phyloP scores from a whole-genome alignment of 2,113 vertebrate species.

The Mionectes macconnelli region DNA sequence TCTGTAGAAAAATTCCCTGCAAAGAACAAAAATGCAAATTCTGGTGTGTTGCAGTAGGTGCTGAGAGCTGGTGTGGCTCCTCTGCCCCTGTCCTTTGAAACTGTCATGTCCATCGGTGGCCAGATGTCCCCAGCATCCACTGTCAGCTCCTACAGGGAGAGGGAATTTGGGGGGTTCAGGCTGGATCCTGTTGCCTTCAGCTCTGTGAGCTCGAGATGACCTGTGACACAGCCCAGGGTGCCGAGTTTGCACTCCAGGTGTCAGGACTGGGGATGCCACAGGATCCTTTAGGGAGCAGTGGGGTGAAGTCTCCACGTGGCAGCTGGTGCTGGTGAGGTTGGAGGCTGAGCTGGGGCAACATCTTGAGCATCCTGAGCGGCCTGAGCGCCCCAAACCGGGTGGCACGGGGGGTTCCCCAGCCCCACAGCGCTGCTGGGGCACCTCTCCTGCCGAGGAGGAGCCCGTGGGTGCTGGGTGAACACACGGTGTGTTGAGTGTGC shows the following conservation, averaged over 20 bases:
- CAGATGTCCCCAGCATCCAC: accelerated
- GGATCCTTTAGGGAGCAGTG: background rate
- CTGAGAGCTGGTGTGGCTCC: background rate
- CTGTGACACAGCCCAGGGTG: background rate
- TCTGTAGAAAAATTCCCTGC: background rate
- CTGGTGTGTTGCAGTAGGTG: background rate
- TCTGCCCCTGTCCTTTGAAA: accelerated
- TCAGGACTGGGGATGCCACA: background rate
- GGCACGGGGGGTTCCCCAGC: accelerated
- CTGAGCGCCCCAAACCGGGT: background rate
- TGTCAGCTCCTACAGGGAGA: background rate
- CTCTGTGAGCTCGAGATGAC: background rate
- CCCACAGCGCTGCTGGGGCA: background rate
- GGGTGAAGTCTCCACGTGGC: background rate
- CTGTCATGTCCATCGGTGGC: accelerated
- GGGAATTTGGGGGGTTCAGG: background rate
- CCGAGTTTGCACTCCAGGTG: accelerated
- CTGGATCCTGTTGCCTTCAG: background rate
- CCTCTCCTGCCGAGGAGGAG: background rate
- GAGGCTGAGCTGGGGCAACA: background rate
- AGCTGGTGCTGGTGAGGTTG: background rate
- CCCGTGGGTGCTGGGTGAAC: background rate
- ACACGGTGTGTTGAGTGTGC: background rate
- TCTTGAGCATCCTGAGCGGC: accelerated
- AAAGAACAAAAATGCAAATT: background rate